A percentile compares a stretch with the other conserved stretches of the same genome.
Conservation (phyloP, 2,888 invertebrate species). For the Macrosiphum euphorbiae region DNA sequence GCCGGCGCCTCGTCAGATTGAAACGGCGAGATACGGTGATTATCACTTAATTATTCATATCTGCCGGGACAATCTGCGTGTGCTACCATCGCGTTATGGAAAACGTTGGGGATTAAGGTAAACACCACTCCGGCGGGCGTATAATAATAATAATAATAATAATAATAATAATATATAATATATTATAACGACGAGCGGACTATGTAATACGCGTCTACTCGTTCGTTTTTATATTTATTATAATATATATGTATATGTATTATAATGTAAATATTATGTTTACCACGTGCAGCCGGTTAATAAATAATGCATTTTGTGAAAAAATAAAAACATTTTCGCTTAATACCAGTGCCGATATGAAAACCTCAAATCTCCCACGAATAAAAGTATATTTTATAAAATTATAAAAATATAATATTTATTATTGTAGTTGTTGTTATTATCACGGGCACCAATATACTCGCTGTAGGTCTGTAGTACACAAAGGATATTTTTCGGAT, state of each 20-base stretch:
- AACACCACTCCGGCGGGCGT: conserved; percentile 25
- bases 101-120: conserved; percentile 19
- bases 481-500: not conserved
- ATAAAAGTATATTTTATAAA: not conserved
- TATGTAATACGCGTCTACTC: not conserved
- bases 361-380: not conserved
- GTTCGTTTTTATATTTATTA: not conserved
- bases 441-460: not conserved
- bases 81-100: not conserved
- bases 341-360: not conserved
- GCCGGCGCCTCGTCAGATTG: conserved; percentile 33
- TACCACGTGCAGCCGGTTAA: not conserved
- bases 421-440: not conserved
- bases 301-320: conserved; percentile 4
- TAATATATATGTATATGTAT: not conserved
- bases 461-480: too few species aligned
- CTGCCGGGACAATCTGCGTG: conserved; percentile 43
- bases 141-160: conserved; percentile 4
- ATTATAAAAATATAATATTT: not conserved
- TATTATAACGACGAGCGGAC: not conserved
- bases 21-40: conserved; percentile 56
- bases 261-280: not conserved
- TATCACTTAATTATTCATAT: conserved; percentile 65
- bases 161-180: not conserved
- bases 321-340: not conserved